Percentiles rank a stretch among this genome's conserved stretches.
phyloP scores from a whole-genome alignment of 2,888 invertebrate species.

The Nemotelus pantherinus region DNA sequence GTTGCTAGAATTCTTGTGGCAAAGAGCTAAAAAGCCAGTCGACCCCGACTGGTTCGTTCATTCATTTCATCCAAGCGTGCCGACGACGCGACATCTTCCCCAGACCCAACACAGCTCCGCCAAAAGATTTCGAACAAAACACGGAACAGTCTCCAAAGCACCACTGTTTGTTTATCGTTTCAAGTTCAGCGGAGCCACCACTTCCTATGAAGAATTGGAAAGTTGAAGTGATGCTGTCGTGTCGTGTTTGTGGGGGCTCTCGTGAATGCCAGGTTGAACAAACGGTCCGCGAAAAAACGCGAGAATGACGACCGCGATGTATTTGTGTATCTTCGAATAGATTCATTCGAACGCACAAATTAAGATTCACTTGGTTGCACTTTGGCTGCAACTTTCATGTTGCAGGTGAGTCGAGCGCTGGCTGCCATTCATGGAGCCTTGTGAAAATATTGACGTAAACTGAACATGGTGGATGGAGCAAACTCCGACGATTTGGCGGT shows the following conservation, averaged over 20 bases:
- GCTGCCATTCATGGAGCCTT: slow-evolving; percentile 34
- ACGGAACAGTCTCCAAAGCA: not conserved
- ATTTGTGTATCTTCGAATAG: not conserved
- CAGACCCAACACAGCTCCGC: not conserved
- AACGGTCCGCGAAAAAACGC: no score
- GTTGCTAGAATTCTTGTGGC: slow-evolving; percentile 33
- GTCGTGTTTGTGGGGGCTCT: no score
- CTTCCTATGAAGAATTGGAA: no score
- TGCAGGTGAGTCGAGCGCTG: slow-evolving; percentile 18
- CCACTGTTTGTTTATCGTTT: no score
- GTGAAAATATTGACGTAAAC: slow-evolving; percentile 45
- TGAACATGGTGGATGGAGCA: slow-evolving; percentile 34
- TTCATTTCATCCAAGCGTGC: not conserved
- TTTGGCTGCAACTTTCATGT: slow-evolving; percentile 32
- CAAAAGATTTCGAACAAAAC: not conserved
- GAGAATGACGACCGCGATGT: not conserved
- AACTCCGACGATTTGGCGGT: not conserved
- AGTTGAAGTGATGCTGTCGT: no score
- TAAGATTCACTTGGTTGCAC: slow-evolving; percentile 39
- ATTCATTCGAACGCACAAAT: slow-evolving; percentile 6
- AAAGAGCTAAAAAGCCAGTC: slow-evolving; percentile 6
- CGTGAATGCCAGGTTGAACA: no score
- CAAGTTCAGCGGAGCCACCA: no score
- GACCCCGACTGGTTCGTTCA: not conserved
- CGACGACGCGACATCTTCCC: not conserved